Evolutionary conservation across 1,140 invertebrate genomes (phyloP), one percentile per base, ranked within the genome.

Genomic region (Atta texana): DNA sequence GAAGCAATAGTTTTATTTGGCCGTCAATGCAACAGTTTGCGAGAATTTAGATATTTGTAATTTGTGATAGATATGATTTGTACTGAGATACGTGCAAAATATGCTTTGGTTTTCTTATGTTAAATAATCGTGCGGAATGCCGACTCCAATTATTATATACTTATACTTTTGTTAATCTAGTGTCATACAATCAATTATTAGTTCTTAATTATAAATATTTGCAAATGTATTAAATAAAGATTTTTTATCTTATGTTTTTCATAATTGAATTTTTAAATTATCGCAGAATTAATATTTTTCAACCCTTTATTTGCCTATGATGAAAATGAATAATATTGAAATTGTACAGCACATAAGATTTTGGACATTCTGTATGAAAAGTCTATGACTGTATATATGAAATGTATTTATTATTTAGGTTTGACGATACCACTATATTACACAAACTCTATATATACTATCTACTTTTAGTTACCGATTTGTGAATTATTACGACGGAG

Each of bases 331-430:
- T 53, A 24, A 21, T 82, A 68, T 64, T 34, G 34, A n/a, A 10
- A 75, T 90, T 88, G 86, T 90, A 90, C 85, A 90, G 78, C 87
- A 89, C 74, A 75, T 74, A 66, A 91, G 89, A 90, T 91, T 89
- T 89, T 84, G 93, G 92, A 93, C 91, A 94, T 94, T 95, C 94
- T 94, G 93, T 93, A 94, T 94, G 91, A 93, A 94, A 92, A 91
- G 93, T 92, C 94, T 93, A 89, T 91, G 92, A 95, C 92, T 95
- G 94, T 95, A 95, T 94, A 95, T 95, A 95, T 94, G 95, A 95
- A 95, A 94, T 95, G 94, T 95, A 95, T 95, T 95, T 95, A 95
- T 95, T 95, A 94, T 95, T 95, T 95, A 94, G 94, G 93, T 95
- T 95, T 91, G 93, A 95, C 93, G 93, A 94, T 92, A 93, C 90